Percentiles rank a stretch among this genome's conserved stretches.
These are phyloP conservation scores for Torymus tubicola DNA, from an alignment of 2,888 invertebrate species.

Conservation along the genomic window DNA sequence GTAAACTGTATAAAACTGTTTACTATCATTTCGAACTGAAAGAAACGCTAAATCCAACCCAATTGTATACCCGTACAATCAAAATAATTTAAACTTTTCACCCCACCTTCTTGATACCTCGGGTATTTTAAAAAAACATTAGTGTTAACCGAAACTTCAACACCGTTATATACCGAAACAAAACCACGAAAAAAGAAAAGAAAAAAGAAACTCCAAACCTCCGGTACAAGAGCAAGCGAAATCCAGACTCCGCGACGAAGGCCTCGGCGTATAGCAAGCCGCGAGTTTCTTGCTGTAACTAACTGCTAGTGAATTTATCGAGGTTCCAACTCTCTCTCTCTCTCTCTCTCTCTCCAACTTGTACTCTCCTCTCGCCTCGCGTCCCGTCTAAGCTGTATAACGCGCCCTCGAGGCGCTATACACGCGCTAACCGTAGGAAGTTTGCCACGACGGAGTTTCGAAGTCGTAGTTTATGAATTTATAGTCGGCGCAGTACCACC, in stretches of 20 bases:
- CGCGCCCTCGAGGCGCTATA: constrained; percentile 26
- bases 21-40: too few relatives aligned
- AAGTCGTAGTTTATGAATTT: constrained; percentile 76
- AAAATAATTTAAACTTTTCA: too few relatives aligned
- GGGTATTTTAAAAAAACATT: constrained; percentile 38
- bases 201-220: neutral
- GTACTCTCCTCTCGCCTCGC: constrained; percentile 27
- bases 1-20: too few relatives aligned
- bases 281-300: constrained; percentile 71
- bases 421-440: constrained; percentile 31
- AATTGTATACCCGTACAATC: too few relatives aligned
- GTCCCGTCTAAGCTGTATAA: constrained; percentile 40
- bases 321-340: constrained; percentile 65
- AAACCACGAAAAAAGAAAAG: constrained; percentile 23
- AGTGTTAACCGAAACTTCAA: constrained; percentile 38
- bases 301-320: constrained; percentile 74
- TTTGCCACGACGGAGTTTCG: constrained; percentile 62
- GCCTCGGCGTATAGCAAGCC: constrained; percentile 51
- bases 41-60: too few relatives aligned
- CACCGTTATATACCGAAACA: neutral
- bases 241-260: neutral
- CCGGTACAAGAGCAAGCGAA: too few relatives aligned
- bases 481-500: constrained; percentile 67
- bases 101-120: too few relatives aligned
- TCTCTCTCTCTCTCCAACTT: constrained; percentile 35